Conservation (phyloP, 2,888 invertebrate genomes). For the Fabriciana adippe region DNA sequence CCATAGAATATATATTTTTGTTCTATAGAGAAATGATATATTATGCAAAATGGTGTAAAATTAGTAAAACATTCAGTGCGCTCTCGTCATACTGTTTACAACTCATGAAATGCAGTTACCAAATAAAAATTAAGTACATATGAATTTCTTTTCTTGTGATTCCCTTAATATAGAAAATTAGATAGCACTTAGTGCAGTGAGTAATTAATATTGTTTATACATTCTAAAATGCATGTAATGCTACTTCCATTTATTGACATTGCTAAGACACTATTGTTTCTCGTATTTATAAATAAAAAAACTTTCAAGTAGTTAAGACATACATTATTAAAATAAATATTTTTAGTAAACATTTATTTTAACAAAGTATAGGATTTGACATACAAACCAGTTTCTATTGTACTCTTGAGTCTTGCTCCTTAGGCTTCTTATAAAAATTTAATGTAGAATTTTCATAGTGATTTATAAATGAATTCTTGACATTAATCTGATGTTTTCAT, state of each 20-base stretch:
- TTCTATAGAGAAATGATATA: not conserved
- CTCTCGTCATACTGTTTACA: conserved; percentile 58
- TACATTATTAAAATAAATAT: no score
- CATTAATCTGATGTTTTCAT: conserved; percentile 30
- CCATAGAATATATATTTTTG: conserved; percentile 11
- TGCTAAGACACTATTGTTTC: not conserved
- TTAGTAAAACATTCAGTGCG: not conserved
- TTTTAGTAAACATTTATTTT: not conserved
- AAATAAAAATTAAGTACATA: conserved; percentile 43
- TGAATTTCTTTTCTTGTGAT: conserved; percentile 27
- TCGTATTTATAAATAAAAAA: no score
- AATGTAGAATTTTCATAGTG: conserved; percentile 14
- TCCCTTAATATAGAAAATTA: conserved; percentile 8
- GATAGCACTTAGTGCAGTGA: conserved; percentile 13
- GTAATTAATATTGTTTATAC: conserved; percentile 2
- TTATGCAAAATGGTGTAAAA: conserved; percentile 40
- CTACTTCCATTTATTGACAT: not conserved
- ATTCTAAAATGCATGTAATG: conserved; percentile 15
- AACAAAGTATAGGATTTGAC: not conserved
- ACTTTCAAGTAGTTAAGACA: no score
- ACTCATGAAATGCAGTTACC: conserved; percentile 74
- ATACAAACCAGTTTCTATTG: not conserved
- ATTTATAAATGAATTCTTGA: not conserved
- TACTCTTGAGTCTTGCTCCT: not conserved
- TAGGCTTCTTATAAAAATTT: not conserved